Evolutionary conservation across 2,113 vertebrate genomes (phyloP).

Genomic region (Corythoichthys intestinalis): DNA sequence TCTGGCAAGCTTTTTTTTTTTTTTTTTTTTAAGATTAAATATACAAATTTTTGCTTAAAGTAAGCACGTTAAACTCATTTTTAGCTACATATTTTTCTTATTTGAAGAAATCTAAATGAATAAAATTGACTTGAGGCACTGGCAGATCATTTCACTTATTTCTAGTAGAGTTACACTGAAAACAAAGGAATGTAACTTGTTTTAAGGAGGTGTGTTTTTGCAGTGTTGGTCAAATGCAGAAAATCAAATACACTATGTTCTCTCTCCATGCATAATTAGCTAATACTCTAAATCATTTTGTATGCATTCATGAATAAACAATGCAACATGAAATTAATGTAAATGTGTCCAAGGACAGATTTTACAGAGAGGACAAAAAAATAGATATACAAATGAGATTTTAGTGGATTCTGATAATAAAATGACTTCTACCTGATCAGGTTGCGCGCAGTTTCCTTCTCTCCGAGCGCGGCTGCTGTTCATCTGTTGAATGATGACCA

Average conservation of each 20-base stretch:
- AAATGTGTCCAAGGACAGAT: background rate
- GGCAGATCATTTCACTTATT: no score
- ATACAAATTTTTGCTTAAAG: no score
- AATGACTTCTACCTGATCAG: constrained; percentile 4
- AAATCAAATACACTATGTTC: background rate
- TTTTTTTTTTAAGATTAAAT: no score
- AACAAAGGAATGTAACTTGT: no score
- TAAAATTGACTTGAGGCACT: no score
- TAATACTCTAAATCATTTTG: background rate
- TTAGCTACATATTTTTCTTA: no score
- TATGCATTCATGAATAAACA: background rate
- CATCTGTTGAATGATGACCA: constrained; percentile 46
- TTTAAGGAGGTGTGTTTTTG: no score
- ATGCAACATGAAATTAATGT: background rate
- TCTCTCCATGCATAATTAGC: background rate
- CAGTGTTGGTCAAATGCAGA: no score
- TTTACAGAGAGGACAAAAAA: constrained; percentile 7
- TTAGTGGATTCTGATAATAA: background rate
- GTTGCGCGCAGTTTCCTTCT: constrained; percentile 10
- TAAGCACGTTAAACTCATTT: no score
- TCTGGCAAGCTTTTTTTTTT: no score
- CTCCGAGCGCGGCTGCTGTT: constrained; percentile 11
- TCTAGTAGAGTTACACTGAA: no score
- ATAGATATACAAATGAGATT: constrained; percentile 22
- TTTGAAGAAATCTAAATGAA: no score